Conservation (phyloP, 2,888 invertebrate species). For the Atrina japonica region DNA sequence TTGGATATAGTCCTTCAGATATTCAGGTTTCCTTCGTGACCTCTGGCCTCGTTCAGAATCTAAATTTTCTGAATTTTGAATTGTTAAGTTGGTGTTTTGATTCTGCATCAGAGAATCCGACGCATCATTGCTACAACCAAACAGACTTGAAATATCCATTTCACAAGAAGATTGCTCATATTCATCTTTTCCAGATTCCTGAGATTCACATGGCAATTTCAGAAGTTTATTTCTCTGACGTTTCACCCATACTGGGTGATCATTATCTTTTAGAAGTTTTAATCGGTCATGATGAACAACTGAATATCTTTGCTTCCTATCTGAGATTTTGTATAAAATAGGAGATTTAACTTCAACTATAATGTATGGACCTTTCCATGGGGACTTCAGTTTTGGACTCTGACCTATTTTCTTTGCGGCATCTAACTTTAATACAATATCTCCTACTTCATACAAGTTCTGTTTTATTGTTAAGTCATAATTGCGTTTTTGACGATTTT, state of each 20-base stretch:
- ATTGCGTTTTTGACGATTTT: constrained; percentile 9
- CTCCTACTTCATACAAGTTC: neutral
- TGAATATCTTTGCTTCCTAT: constrained; percentile 6
- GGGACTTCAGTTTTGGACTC: constrained; percentile 34
- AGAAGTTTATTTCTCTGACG: constrained; percentile 11
- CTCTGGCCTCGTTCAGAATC: too few relatives aligned
- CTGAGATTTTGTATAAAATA: constrained; percentile 3
- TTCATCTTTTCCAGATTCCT: neutral
- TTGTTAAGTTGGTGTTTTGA: too few relatives aligned
- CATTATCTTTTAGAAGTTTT: constrained; percentile 10
- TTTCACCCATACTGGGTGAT: constrained; percentile 16
- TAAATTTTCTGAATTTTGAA: too few relatives aligned
- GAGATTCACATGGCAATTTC: too few relatives aligned
- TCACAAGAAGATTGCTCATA: neutral
- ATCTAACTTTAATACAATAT: constrained; percentile 11
- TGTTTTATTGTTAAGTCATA: neutral
- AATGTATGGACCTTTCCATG: constrained; percentile 44
- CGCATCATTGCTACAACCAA: neutral
- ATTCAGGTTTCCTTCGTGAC: too few relatives aligned
- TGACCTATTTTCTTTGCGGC: constrained; percentile 28
- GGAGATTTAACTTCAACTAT: constrained; percentile 16
- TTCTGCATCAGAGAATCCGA: neutral
- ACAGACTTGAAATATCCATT: neutral
- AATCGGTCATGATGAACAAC: constrained; percentile 32
- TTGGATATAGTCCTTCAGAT: too few relatives aligned